Conservation (phyloP, 2,797 vertebrate species). For the Syngnathus rostellatus region DNA sequence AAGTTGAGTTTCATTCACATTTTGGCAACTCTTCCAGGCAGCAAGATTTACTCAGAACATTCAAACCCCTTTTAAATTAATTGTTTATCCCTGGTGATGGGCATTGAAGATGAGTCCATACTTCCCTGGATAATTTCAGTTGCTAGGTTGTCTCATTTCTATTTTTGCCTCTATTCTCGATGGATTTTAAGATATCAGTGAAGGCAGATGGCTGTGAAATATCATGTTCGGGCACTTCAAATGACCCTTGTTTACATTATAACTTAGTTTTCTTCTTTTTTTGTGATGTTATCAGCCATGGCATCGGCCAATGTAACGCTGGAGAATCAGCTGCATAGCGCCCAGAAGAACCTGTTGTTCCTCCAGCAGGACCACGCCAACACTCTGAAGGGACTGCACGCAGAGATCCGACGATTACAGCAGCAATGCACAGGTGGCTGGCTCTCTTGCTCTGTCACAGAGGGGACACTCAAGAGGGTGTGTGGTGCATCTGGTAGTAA, state of each 20-base stretch:
- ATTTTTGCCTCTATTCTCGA: background rate
- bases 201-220: background rate
- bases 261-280: conserved; percentile 13
- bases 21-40: background rate
- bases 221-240: background rate
- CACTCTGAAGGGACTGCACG: conserved; percentile 87
- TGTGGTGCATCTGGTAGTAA: background rate
- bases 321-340: conserved; percentile 95
- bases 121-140: background rate
- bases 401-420: conserved; percentile 89
- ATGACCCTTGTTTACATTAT: background rate
- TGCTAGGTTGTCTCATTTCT: background rate
- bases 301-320: conserved; percentile 77
- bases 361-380: conserved; percentile 91
- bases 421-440: conserved; percentile 92
- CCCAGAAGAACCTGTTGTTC: conserved; percentile 96
- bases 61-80: background rate
- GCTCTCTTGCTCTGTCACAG: background rate
- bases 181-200: background rate
- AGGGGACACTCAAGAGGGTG: background rate
- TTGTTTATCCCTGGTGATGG: background rate
- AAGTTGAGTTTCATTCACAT: too few species aligned
- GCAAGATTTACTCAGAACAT: background rate
- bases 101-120: too few species aligned
- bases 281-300: conserved; percentile 67